phyloP scores from a whole-genome alignment of 1,140 invertebrate species.

The Mya arenaria region DNA sequence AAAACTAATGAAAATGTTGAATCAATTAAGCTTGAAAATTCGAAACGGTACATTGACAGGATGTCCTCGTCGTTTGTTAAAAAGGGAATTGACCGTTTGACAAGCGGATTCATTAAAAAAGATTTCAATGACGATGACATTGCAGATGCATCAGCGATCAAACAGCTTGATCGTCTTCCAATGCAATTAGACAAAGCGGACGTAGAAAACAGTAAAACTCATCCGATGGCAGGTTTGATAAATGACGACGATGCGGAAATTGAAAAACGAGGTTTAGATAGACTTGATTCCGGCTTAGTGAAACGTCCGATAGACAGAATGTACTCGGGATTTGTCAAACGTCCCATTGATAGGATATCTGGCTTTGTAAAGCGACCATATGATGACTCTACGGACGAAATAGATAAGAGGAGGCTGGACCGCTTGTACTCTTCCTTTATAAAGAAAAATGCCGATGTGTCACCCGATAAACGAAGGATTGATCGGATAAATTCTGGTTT shows the following conservation, averaged over 20 bases:
- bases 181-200: too few species aligned
- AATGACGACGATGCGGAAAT: background rate
- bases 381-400: background rate
- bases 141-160: too few species aligned
- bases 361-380: background rate
- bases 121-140: too few species aligned
- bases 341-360: background rate
- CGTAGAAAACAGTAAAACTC: too few species aligned
- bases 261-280: constrained; percentile 5
- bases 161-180: too few species aligned
- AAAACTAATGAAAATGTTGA: background rate
- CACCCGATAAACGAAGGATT: background rate
- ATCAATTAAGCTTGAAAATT: background rate
- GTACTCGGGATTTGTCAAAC: background rate
- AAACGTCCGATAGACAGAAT: background rate
- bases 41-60: background rate
- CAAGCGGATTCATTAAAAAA: constrained; percentile 6
- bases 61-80: constrained; percentile 15
- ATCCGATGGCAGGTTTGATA: too few species aligned
- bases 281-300: background rate
- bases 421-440: background rate
- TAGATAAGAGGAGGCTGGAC: constrained; percentile 15
- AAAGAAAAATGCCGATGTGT: background rate
- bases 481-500: constrained; percentile 16
- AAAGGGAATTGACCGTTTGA: background rate